Conservation (phyloP, 1,140 invertebrate species). For the Zophobas atratus region DNA sequence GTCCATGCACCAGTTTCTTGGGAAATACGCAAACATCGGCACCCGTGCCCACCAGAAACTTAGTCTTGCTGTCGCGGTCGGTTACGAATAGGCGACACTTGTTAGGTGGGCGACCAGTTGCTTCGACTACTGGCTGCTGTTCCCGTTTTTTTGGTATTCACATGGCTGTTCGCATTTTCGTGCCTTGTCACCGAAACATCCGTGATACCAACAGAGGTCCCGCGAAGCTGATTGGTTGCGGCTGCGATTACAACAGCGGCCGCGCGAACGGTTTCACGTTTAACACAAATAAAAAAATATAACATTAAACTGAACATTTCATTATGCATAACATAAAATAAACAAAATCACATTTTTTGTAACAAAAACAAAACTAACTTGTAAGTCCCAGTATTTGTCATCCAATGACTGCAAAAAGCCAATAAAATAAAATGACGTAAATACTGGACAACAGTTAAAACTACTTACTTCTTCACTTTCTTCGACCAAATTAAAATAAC, state of each 20-base stretch:
- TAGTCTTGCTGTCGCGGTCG: slow-evolving; percentile 35
- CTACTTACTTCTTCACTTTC: too few species aligned
- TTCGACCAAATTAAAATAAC: too few species aligned
- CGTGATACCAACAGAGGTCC: slow-evolving; percentile 58
- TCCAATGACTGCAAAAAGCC: too few species aligned
- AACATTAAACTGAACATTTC: too few species aligned
- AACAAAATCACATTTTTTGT: too few species aligned
- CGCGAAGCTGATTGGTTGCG: not conserved
- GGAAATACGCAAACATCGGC: slow-evolving; percentile 10
- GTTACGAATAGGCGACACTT: not conserved
- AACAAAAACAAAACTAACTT: too few species aligned
- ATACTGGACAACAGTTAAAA: too few species aligned
- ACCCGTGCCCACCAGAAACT: slow-evolving; percentile 46
- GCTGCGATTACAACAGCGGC: not conserved
- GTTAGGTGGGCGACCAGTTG: not conserved
- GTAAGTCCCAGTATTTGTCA: too few species aligned
- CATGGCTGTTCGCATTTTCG: slow-evolving; percentile 57
- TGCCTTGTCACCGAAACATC: slow-evolving; percentile 53
- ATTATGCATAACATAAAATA: too few species aligned
- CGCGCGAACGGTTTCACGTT: too few species aligned
- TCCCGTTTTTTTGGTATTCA: slow-evolving; percentile 51
- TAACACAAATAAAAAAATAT: too few species aligned
- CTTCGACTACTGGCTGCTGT: slow-evolving; percentile 50
- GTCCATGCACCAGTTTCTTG: not conserved
- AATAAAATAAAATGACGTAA: too few species aligned